Conservation (phyloP, 2,888 invertebrate species). For the Perizoma affinitatum region DNA sequence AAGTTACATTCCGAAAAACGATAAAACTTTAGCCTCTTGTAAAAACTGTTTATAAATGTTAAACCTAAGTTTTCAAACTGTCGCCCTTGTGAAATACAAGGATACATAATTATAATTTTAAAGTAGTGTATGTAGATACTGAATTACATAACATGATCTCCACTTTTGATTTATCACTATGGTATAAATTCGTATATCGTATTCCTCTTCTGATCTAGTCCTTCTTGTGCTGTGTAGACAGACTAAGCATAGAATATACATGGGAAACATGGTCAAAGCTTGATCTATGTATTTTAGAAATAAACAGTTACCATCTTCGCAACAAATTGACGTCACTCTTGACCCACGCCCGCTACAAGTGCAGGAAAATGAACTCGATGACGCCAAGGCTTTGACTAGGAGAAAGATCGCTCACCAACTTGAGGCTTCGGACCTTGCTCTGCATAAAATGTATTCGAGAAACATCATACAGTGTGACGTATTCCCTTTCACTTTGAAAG, state of each 20-base stretch:
- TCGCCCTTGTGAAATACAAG: neutral
- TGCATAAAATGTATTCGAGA: slow-evolving; percentile 86
- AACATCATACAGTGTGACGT: slow-evolving; percentile 87
- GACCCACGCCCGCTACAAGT: slow-evolving; percentile 87
- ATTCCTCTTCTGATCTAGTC: no score
- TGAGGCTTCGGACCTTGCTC: slow-evolving; percentile 86
- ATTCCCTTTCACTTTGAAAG: slow-evolving; percentile 85
- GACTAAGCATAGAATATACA: no score
- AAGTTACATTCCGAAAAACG: slow-evolving; percentile 33
- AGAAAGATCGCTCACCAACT: slow-evolving; percentile 88
- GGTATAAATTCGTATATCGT: no score
- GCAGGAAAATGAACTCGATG: slow-evolving; percentile 83
- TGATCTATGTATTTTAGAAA: slow-evolving; percentile 67
- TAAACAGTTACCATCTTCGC: slow-evolving; percentile 82
- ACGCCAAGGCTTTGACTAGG: slow-evolving; percentile 85
- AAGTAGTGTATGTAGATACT: no score
- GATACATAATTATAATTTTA: no score
- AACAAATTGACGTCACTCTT: slow-evolving; percentile 86
- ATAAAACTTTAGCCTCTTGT: neutral
- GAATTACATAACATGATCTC: no score
- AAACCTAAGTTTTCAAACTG: slow-evolving; percentile 4
- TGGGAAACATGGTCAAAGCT: no score
- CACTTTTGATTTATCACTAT: no score
- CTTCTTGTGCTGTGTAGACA: no score
- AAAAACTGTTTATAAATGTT: neutral